Base-by-base conservation (phyloP, 2,113 vertebrate genomes). In the Bujurquina vittata region DNA sequence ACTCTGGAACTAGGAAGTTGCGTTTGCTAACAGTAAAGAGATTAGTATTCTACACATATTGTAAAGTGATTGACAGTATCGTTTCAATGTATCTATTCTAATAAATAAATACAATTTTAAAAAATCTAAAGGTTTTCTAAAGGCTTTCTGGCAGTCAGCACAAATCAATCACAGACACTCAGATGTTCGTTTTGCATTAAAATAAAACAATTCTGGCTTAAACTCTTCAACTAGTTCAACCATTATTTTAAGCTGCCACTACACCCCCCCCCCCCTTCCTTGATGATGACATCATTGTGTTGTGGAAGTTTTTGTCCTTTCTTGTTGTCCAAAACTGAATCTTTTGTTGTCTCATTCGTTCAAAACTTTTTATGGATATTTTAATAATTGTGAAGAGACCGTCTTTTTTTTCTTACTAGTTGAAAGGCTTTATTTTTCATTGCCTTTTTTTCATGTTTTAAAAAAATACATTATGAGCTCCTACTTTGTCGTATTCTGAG, bases 401-500 rank as follows among this genome's bases (percentile, higher is more conserved):
- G 12, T 52, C 65, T 31, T 40, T 22, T 63, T 17, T 26, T 18
- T 54, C 46, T 72, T 72, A 31, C 52, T 54, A 72, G 46, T 52
- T 52, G 5, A 18, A 52, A 52, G 17, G 2, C 4, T 18, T 18
- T 52, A 15, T 52, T 49, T 37, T 49, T 17, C 46, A 17, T 49
- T 2, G 12, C 43, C 11, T 46, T 46, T 46, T 46, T 1, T 12
- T 49, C 15, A 17, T 17, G 17, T 49, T 17, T 14, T 4, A 43
- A 40, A 43, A 18, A 57, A 10, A 37, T 8, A 67, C 40, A 62
- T 75, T 29, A 62, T 35, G 9, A 73, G 54, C 62, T 5, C 1
- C 26, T 15, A 18, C 35, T 9, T 84, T 46, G 75, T 74, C 58
- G 49, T 79, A 81, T 63, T 69, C 15, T 55, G 58, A 85, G 87